Percentiles rank a stretch among this genome's conserved stretches.
Conservation (phyloP, 2,113 vertebrate genomes). For the Pungitius pungitius region DNA sequence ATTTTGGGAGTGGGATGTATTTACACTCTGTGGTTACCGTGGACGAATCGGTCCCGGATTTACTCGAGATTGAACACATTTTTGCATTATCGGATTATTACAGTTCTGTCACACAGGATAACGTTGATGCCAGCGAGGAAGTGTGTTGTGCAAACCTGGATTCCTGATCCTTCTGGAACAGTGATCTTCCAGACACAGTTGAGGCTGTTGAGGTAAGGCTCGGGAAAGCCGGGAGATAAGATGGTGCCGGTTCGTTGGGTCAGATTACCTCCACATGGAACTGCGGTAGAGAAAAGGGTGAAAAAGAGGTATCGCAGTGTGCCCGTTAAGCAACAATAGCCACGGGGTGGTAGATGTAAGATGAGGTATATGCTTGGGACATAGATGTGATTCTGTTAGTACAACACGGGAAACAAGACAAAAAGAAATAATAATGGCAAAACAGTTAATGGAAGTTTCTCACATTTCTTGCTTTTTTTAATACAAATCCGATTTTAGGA, state of each 20-base stretch:
- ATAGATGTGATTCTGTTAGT: background rate
- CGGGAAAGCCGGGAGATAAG: slow-evolving; percentile 95
- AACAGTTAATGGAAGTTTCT: background rate
- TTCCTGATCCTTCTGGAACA: slow-evolving; percentile 94
- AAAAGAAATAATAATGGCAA: background rate
- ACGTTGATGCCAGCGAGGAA: background rate
- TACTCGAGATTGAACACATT: background rate
- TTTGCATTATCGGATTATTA: background rate
- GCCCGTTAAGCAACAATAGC: background rate
- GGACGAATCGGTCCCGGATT: background rate
- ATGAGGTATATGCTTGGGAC: slow-evolving; percentile 5
- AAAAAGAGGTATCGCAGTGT: background rate
- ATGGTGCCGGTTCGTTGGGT: slow-evolving; percentile 94
- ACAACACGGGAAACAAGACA: slow-evolving; percentile 4
- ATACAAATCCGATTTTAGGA: background rate
- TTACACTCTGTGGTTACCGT: background rate
- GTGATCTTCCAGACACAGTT: slow-evolving; percentile 99
- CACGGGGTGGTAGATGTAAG: slow-evolving; percentile 1
- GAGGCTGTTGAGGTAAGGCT: slow-evolving; percentile 97
- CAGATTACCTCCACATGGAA: slow-evolving; percentile 95
- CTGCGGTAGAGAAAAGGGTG: slow-evolving; percentile 72
- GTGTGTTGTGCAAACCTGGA: slow-evolving; percentile 84
- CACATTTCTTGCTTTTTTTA: background rate
- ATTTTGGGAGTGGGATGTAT: background rate
- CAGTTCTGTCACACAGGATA: background rate